A percentile compares a stretch with the other conserved stretches of the same genome.
phyloP scores from a whole-genome alignment of 1,140 invertebrate genomes.

The Dermatophagoides farinae region DNA sequence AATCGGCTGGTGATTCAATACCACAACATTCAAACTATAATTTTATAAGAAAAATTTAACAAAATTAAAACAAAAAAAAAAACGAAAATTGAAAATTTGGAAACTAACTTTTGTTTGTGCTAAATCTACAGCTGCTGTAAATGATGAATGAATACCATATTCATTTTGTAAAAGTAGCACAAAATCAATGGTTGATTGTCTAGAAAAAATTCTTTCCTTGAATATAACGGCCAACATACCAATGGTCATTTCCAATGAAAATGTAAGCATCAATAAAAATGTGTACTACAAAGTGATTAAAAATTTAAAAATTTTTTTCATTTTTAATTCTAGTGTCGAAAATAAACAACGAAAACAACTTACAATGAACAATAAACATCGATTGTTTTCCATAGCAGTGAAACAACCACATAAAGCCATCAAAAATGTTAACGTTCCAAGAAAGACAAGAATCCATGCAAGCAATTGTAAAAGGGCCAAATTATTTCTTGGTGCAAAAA shows the following conservation, averaged over 20 bases:
- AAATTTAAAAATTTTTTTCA: background rate
- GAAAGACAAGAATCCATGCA: slow-evolving; percentile 29
- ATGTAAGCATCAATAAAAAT: slow-evolving; percentile 40
- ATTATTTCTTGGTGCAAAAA: slow-evolving; percentile 23
- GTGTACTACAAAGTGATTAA: slow-evolving; percentile 40
- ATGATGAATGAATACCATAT: slow-evolving; percentile 48
- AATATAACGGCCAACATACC: slow-evolving; percentile 51
- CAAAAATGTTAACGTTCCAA: slow-evolving; percentile 30
- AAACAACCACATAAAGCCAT: slow-evolving; percentile 34
- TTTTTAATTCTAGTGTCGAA: too few species aligned
- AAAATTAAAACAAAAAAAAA: background rate
- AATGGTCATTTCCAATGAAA: slow-evolving; percentile 45
- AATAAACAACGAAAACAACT: too few species aligned
- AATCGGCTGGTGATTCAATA: slow-evolving; percentile 51
- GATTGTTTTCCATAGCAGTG: slow-evolving; percentile 29
- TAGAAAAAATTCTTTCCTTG: slow-evolving; percentile 48
- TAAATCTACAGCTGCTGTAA: slow-evolving; percentile 55
- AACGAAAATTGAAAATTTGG: background rate
- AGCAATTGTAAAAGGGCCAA: slow-evolving; percentile 28
- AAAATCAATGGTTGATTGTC: slow-evolving; percentile 39
- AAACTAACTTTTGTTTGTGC: slow-evolving; percentile 39
- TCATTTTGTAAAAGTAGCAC: slow-evolving; percentile 45
- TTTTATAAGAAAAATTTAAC: slow-evolving; percentile 3
- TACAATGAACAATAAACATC: slow-evolving; percentile 31
- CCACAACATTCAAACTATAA: slow-evolving; percentile 60